A percentile compares a stretch with the other conserved stretches of the same genome.
These are phyloP conservation scores for Caenorhabditis uteleia DNA, from an alignment of 2,888 invertebrate genomes.

Conservation along the genomic window DNA sequence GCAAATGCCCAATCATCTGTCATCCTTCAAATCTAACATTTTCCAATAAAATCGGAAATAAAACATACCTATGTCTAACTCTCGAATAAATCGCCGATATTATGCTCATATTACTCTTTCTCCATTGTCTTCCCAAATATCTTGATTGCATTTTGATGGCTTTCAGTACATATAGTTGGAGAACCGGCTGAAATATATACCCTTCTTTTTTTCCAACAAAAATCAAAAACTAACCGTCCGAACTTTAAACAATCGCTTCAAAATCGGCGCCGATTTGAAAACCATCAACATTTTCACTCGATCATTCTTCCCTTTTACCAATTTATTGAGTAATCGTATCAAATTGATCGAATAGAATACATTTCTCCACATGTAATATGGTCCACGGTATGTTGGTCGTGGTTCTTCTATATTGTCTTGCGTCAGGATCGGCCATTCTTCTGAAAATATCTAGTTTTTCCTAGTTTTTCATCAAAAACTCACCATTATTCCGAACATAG, in stretches of 20 bases:
- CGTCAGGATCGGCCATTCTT: conserved; percentile 65
- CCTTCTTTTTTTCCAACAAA: conserved; percentile 1
- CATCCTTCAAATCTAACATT: conserved; percentile 73
- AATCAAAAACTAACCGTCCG: conserved; percentile 70
- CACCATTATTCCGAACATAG: conserved; percentile 62
- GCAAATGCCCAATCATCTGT: conserved; percentile 99
- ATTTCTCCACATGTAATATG: conserved; percentile 91
- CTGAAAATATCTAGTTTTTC: conserved; percentile 34
- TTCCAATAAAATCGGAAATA: background rate
- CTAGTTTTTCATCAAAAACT: conserved; percentile 9
- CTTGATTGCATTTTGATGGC: conserved; percentile 99
- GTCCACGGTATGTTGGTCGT: conserved; percentile 34
- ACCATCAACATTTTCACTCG: conserved; percentile 90
- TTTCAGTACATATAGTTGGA: conserved; percentile 96
- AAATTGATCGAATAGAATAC: conserved; percentile 97
- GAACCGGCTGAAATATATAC: conserved; percentile 73
- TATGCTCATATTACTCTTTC: conserved; percentile 98
- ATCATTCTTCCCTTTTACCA: conserved; percentile 99
- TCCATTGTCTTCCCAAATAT: conserved; percentile 97
- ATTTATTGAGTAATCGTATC: conserved; percentile 88
- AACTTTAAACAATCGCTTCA: conserved; percentile 89
- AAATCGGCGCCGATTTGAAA: conserved; percentile 97
- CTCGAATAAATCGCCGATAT: conserved; percentile 98
- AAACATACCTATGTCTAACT: conserved; percentile 73
- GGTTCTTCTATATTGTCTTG: conserved; percentile 62